Percentiles rank a stretch among this genome's conserved stretches.
Evolutionary conservation across 2,113 vertebrate genomes (phyloP).

Genomic region (Limanda limanda): DNA sequence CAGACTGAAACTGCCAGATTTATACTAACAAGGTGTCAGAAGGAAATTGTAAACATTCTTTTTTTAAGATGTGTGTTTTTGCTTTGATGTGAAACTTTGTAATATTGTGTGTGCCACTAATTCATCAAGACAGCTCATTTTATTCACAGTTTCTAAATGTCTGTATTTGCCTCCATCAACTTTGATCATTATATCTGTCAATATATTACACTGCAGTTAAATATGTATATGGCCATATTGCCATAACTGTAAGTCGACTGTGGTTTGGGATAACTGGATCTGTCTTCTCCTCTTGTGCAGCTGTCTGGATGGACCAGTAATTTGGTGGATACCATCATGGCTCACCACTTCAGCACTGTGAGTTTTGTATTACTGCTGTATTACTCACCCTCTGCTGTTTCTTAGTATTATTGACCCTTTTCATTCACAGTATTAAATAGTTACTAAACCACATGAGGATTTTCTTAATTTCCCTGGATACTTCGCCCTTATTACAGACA

Average conservation of each 20-base stretch:
- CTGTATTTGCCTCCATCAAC: not conserved
- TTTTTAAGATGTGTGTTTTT: not conserved
- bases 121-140: not conserved
- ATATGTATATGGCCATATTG: not conserved
- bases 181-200: not conserved
- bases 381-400: not conserved
- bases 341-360: conserved; percentile 96
- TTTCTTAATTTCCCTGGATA: conserved; percentile 54
- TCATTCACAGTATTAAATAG: conserved; percentile 5
- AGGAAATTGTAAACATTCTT: not conserved
- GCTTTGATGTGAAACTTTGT: not conserved
- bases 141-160: not conserved
- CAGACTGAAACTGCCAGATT: not conserved
- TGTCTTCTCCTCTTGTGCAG: conserved; percentile 73
- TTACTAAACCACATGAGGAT: conserved; percentile 1
- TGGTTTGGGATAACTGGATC: not conserved
- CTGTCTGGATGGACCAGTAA: conserved; percentile 95
- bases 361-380: conserved; percentile 72
- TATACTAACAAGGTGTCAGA: not conserved
- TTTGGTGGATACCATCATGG: conserved; percentile 93
- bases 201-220: not conserved
- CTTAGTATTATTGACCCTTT: conserved; percentile 13
- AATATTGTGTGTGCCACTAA: not conserved
- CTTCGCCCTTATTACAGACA: not conserved
- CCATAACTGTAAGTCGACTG: not conserved